Base-by-base conservation (phyloP, 64 coral and sea anemone species). In the Porites australiensis region DNA sequence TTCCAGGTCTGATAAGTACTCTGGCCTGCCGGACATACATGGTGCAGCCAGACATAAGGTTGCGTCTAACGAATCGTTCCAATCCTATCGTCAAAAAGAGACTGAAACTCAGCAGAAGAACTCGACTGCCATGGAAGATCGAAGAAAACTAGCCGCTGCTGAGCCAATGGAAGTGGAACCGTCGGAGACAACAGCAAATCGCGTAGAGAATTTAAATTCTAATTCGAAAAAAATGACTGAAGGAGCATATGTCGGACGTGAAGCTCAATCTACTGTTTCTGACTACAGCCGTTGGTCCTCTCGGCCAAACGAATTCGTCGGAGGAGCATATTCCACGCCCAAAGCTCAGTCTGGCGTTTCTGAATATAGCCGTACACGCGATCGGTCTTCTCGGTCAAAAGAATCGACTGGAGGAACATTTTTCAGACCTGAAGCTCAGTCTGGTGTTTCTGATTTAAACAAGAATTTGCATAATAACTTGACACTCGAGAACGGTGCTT, bases 391-490 rank as follows among this genome's bases (percentile, higher is more conserved):
- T n/a, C n/a, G n/a, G n/a, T n/a, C n/a, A n/a, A n/a, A n/a, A n/a
- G n/a, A n/a, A n/a, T n/a, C n/a, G n/a, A n/a, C n/a, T n/a, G n/a
- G n/a, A n/a, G n/a, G n/a, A n/a, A n/a, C n/a, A n/a, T n/a, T n/a
- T n/a, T n/a, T n/a, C n/a, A n/a, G n/a, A n/a, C n/a, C n/a, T 50
- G 21, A 49, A 55, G 16, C 0, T 8, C 11, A 77, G 0, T 53
- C 74, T 51, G 49, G 5, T n/a, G 74, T 58, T 79, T 57, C 76
- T 23, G 8, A 58, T 23, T 79, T 79, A 58, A 79, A 79, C 6
- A 6, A 21, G 43, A 74, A 37, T 14, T 3, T 50, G 18, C 20
- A 58, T 1, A 11, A 74, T 16, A 10, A 48, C 6, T 79, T 79
- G 52, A 79, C 20, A 13, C 19, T 79, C 13, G 76, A 79, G 11